phyloP scores from a whole-genome alignment of 1,140 invertebrate genomes.

The Anthonomus grandis region DNA sequence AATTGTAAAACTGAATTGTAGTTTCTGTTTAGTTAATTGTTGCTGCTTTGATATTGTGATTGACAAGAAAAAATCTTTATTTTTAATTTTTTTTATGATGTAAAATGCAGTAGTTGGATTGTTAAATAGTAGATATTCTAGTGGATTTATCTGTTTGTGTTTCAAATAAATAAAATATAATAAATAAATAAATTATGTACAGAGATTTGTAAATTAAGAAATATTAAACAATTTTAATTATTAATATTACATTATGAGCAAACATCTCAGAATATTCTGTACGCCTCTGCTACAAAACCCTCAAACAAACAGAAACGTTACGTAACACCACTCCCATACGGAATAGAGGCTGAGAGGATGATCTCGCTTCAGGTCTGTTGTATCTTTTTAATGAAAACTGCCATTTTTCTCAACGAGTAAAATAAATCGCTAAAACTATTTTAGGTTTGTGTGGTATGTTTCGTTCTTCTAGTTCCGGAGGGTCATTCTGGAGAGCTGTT shows the following conservation, averaged over 20 bases:
- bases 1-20: too few species aligned
- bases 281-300: background rate
- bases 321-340: background rate
- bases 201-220: too few species aligned
- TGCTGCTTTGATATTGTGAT: too few species aligned
- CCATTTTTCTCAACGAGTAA: conserved; percentile 4
- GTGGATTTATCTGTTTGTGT: too few species aligned
- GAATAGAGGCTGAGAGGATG: conserved; percentile 10
- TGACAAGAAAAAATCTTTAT: too few species aligned
- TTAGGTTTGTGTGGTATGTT: conserved; percentile 15
- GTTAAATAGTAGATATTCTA: too few species aligned
- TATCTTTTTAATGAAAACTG: conserved; percentile 2
- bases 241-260: background rate
- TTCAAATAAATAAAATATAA: too few species aligned
- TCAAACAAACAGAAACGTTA: background rate
- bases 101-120: too few species aligned
- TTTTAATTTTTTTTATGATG: too few species aligned
- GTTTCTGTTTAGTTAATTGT: too few species aligned
- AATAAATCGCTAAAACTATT: conserved; percentile 7
- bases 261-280: background rate
- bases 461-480: conserved; percentile 8
- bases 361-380: conserved; percentile 31
- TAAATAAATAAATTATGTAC: too few species aligned
- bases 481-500: conserved; percentile 27
- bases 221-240: background rate